A percentile compares a stretch with the other conserved stretches of the same genome.
Evolutionary conservation across 2,113 vertebrate genomes (phyloP).

Genomic region (Gallinago undulata): DNA sequence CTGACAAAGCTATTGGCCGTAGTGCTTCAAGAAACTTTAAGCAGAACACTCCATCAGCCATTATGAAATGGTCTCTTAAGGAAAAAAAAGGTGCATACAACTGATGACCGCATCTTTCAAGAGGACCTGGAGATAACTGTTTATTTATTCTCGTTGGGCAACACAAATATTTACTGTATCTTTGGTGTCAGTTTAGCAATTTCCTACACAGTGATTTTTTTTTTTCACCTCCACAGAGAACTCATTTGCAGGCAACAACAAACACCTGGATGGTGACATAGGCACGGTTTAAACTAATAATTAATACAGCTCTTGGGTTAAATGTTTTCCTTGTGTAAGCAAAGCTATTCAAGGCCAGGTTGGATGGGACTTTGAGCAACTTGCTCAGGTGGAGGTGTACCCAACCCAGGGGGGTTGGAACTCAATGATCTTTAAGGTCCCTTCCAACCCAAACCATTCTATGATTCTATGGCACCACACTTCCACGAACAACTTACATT

Average conservation of each 20-base stretch:
- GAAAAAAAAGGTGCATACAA: neutral
- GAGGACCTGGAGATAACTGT: neutral
- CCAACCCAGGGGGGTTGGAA: too few relatives aligned
- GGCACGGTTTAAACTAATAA: neutral
- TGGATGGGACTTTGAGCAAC: too few relatives aligned
- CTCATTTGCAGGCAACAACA: neutral
- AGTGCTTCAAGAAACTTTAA: neutral
- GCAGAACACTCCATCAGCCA: neutral
- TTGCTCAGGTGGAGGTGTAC: too few relatives aligned
- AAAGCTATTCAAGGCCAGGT: neutral
- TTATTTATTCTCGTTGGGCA: neutral
- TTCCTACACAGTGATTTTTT: neutral
- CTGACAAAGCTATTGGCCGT: neutral
- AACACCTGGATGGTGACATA: neutral
- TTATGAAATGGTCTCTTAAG: neutral
- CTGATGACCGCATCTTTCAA: neutral
- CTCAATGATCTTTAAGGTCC: too few relatives aligned
- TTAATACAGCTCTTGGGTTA: neutral
- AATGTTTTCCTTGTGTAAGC: neutral
- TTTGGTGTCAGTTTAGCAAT: neutral
- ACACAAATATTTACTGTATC: fast-evolving
- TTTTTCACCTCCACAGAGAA: neutral
- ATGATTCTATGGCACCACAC: neutral
- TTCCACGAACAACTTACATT: neutral
- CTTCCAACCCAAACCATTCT: too few relatives aligned